Evolutionary conservation across 1,140 invertebrate species (phyloP).

Genomic region (Ceratina australensis): DNA sequence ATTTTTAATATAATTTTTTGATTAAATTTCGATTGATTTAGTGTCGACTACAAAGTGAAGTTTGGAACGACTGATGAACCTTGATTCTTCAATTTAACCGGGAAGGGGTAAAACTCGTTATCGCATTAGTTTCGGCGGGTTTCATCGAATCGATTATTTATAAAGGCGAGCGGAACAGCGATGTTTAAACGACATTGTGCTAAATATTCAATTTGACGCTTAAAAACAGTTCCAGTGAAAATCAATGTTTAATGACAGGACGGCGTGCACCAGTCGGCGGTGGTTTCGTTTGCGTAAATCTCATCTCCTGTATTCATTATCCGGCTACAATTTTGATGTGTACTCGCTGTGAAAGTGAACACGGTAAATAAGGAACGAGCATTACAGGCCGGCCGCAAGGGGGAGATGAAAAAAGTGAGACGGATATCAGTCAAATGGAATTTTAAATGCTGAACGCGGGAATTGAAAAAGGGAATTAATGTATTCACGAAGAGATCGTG

Average conservation of each 20-base stretch:
- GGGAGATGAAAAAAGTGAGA: no score
- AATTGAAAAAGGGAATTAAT: no score
- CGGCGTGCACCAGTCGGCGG: not conserved
- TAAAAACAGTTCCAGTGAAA: slow-evolving; percentile 12
- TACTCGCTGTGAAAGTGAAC: not conserved
- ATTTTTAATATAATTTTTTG: no score
- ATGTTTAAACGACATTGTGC: not conserved
- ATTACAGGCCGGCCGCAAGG: not conserved
- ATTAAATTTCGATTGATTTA: no score
- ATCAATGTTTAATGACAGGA: slow-evolving; percentile 11
- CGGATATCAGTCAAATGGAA: no score
- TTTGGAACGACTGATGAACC: no score
- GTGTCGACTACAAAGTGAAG: no score
- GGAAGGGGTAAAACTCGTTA: not conserved
- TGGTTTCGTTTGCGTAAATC: not conserved
- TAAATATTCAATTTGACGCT: slow-evolving; percentile 14
- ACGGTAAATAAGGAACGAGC: no score
- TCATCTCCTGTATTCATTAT: slow-evolving; percentile 2
- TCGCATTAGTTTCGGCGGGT: not conserved
- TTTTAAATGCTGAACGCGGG: no score
- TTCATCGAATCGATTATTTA: slow-evolving; percentile 17
- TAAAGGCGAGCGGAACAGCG: not conserved
- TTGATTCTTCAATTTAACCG: not conserved
- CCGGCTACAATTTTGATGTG: slow-evolving; percentile 2
- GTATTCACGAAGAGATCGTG: no score